phyloP scores from a whole-genome alignment of 2,113 vertebrate species.

The Microcebus griseorufus region DNA sequence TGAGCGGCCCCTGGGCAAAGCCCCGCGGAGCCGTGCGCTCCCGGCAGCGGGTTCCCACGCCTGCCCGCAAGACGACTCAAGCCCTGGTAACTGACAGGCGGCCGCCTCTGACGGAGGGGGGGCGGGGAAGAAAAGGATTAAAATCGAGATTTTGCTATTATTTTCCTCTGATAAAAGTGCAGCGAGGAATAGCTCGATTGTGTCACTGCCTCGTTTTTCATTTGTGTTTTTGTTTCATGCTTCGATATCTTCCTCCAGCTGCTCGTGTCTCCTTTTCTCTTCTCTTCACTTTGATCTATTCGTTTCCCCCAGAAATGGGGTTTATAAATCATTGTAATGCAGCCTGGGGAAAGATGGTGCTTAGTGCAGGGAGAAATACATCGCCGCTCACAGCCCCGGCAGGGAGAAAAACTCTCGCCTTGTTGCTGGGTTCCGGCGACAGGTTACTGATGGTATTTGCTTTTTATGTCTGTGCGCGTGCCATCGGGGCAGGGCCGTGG shows the following conservation, averaged over 20 bases:
- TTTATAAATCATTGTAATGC: constrained; percentile 92
- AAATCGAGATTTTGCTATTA: constrained; percentile 79
- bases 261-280: constrained; percentile 82
- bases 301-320: constrained; percentile 87
- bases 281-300: constrained; percentile 90
- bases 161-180: constrained; percentile 80
- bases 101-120: background rate
- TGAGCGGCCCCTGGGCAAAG: background rate
- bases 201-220: constrained; percentile 87
- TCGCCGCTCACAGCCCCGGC: constrained; percentile 87
- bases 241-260: constrained; percentile 86
- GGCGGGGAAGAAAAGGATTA: constrained; percentile 64
- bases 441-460: constrained; percentile 90
- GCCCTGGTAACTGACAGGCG: background rate
- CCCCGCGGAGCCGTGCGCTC: rapidly evolving
- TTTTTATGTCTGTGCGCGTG: constrained; percentile 85
- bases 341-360: constrained; percentile 87
- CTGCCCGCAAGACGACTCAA: background rate
- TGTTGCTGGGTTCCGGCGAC: constrained; percentile 81
- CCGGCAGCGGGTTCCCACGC: background rate
- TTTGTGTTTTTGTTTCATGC: constrained; percentile 84
- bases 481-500: constrained; percentile 85
- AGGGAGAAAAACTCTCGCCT: constrained; percentile 85
- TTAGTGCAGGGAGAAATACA: constrained; percentile 89
- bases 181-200: constrained; percentile 69